These are phyloP conservation scores for Echeneis naucrates DNA, from an alignment of 2,797 vertebrate species.

Conservation along the genomic window DNA sequence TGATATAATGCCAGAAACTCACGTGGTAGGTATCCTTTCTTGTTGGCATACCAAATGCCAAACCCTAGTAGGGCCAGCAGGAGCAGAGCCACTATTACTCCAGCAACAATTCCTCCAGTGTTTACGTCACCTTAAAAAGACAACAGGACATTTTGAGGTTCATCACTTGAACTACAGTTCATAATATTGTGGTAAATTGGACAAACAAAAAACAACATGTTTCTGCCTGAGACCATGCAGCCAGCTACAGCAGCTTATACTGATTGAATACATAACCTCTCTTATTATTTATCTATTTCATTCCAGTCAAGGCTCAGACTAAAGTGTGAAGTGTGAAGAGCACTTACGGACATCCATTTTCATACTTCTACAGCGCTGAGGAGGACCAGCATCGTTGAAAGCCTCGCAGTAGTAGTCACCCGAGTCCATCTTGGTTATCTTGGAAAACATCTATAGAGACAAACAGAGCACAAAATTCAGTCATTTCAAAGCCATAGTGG, in stretches of 20 bases:
- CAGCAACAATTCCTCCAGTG: constrained; percentile 90
- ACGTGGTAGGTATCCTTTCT: constrained; percentile 91
- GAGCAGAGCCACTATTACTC: constrained; percentile 87
- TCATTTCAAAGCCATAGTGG: neutral
- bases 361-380: constrained; percentile 67
- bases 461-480: neutral
- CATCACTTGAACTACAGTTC: constrained; percentile 1
- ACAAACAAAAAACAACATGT: constrained; percentile 15
- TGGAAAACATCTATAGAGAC: constrained; percentile 1
- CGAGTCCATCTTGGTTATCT: constrained; percentile 63
- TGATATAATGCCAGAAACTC: constrained; percentile 69
- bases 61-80: constrained; percentile 83
- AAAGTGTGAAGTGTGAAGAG: neutral
- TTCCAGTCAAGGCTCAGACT: neutral
- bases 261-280: neutral
- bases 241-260: neutral
- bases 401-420: constrained; percentile 89
- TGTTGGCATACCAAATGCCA: constrained; percentile 90
- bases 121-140: constrained; percentile 86
- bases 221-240: neutral
- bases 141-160: constrained; percentile 16
- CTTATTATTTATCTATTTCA: neutral
- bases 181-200: fast-evolving
- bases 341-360: constrained; percentile 90
- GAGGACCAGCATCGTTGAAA: constrained; percentile 75